Conservation (phyloP, 1,140 invertebrate genomes). For the Pseudoatta argentina region DNA sequence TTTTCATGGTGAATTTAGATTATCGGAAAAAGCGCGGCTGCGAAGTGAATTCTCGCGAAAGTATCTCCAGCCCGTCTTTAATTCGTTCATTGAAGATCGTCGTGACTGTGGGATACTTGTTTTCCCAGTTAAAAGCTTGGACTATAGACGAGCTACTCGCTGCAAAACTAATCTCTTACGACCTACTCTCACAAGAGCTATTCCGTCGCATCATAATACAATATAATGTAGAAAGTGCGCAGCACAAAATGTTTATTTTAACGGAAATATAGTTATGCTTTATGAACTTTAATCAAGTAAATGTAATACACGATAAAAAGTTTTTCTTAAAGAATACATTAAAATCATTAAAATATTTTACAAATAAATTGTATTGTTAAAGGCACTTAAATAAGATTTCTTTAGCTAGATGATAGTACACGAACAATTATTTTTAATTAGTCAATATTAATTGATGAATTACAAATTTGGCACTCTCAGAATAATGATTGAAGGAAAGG, state of each 20-base stretch:
- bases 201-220: conserved; percentile 5
- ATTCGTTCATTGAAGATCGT: conserved; percentile 53
- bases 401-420: background rate
- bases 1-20: conserved; percentile 74
- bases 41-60: conserved; percentile 71
- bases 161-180: conserved; percentile 39
- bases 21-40: conserved; percentile 73
- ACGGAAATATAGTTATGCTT: background rate
- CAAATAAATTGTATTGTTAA: background rate
- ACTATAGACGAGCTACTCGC: background rate
- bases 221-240: background rate
- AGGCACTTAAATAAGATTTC: background rate
- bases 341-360: background rate
- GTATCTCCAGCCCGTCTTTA: conserved; percentile 46
- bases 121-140: conserved; percentile 64
- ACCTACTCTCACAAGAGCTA: conserved; percentile 1
- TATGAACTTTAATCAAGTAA: background rate
- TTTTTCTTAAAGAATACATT: background rate
- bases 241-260: conserved; percentile 8
- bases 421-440: background rate
- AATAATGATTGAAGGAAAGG: background rate
- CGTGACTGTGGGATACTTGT: conserved; percentile 58
- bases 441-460: background rate
- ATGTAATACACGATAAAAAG: background rate
- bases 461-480: background rate